phyloP scores from a whole-genome alignment of 35 echinoderm and acorn worm species.

The Ptychodera flava region DNA sequence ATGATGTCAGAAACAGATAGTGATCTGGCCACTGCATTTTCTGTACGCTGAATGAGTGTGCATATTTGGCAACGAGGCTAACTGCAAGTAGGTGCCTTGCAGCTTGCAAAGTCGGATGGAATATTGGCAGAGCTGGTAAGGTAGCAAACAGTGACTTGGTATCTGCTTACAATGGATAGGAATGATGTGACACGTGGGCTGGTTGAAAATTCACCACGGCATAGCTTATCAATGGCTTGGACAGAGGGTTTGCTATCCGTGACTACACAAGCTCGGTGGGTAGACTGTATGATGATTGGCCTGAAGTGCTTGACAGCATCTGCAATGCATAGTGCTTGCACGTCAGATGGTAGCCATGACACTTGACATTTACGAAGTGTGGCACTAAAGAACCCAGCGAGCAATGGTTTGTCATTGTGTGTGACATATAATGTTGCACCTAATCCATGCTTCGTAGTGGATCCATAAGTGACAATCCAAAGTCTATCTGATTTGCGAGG shows the following conservation, averaged over 20 bases:
- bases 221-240: no score
- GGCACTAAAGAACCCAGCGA: slow-evolving; percentile 21
- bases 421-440: slow-evolving; percentile 44
- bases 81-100: neutral
- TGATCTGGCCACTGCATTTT: neutral
- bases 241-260: slow-evolving; percentile 63
- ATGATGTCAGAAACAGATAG: no score
- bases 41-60: neutral
- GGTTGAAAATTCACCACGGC: slow-evolving; percentile 53
- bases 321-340: neutral
- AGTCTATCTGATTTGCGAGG: neutral
- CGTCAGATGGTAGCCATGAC: slow-evolving; percentile 4
- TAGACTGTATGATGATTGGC: neutral
- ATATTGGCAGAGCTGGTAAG: no score
- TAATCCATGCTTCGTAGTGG: no score
- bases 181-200: slow-evolving; percentile 64
- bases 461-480: no score
- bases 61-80: no score
- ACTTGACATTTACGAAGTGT: no score
- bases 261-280: slow-evolving; percentile 29
- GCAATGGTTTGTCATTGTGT: slow-evolving; percentile 8
- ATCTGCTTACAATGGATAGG: slow-evolving; percentile 22
- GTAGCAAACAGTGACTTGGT: no score
- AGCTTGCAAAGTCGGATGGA: neutral
- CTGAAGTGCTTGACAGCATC: neutral